Evolutionary conservation across 2,888 invertebrate species (phyloP).

Genomic region (Ariolimax columbianus): DNA sequence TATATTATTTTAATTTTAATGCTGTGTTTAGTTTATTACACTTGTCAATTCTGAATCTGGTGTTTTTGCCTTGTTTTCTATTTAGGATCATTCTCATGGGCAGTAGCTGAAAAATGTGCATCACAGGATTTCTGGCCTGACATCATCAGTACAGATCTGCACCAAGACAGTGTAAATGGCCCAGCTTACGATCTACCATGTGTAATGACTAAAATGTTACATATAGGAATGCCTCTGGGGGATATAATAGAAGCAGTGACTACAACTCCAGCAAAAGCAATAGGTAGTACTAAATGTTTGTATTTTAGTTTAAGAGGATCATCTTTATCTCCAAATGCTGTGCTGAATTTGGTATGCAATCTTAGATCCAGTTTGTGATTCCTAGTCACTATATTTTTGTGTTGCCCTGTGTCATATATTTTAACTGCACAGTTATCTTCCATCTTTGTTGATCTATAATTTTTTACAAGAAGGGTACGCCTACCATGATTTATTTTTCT

Average conservation of each 20-base stretch:
- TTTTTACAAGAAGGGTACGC: too few species aligned
- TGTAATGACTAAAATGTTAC: constrained; percentile 71
- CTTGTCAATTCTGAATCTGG: neutral
- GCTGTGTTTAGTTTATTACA: neutral
- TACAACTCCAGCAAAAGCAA: constrained; percentile 65
- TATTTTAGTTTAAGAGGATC: neutral
- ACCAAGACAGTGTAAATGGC: constrained; percentile 63
- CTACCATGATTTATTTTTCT: neutral
- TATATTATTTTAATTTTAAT: too few species aligned
- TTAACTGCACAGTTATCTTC: too few species aligned
- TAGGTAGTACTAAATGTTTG: constrained; percentile 50
- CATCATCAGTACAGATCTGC: constrained; percentile 70
- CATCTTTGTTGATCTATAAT: too few species aligned
- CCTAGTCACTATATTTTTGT: too few species aligned
- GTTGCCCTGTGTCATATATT: too few species aligned
- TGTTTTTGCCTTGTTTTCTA: neutral
- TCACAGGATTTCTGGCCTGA: constrained; percentile 69
- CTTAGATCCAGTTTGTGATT: too few species aligned
- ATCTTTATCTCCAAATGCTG: neutral
- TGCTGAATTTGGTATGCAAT: too few species aligned
- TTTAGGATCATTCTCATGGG: constrained; percentile 70
- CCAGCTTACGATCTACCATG: constrained; percentile 72
- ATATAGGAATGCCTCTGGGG: constrained; percentile 70
- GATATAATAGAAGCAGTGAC: constrained; percentile 70
- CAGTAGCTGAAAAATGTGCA: constrained; percentile 65